Conservation (phyloP, 2,113 vertebrate species). For the Urocitellus parryii region DNA sequence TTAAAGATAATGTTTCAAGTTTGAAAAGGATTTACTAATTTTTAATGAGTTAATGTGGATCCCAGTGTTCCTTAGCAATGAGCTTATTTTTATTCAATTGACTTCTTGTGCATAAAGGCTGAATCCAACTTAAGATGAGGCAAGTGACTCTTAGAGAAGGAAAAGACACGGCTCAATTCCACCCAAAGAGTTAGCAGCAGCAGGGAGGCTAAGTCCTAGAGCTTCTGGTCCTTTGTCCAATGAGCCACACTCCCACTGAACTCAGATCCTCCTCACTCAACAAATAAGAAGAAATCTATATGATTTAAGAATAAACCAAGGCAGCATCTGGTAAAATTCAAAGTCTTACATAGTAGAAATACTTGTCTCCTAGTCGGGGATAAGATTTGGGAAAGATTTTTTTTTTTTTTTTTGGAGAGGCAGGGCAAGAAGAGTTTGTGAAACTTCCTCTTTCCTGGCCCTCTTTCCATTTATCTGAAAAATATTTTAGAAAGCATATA, state of each 20-base stretch:
- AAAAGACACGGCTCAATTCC: neutral
- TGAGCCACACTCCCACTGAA: neutral
- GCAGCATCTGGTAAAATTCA: neutral
- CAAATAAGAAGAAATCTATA: neutral
- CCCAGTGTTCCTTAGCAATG: neutral
- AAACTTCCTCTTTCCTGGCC: neutral
- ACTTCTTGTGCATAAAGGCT: slow-evolving; percentile 10
- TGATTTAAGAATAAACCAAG: neutral
- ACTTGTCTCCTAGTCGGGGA: neutral
- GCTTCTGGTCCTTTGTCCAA: neutral
- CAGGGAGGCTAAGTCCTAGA: neutral
- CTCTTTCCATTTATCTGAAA: neutral
- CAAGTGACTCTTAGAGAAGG: neutral
- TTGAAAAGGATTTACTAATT: slow-evolving; percentile 45
- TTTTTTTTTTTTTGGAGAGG: neutral
- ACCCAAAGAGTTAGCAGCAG: neutral
- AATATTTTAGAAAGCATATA: neutral
- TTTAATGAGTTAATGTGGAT: slow-evolving; percentile 50
- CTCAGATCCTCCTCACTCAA: neutral
- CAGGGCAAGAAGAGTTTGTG: neutral
- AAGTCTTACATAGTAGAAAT: slow-evolving; percentile 26
- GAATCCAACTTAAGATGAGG: neutral
- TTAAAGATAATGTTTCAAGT: slow-evolving; percentile 39
- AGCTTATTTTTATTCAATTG: slow-evolving; percentile 22
- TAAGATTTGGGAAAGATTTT: neutral